phyloP scores from a whole-genome alignment of 64 coral and sea anemone genomes.

The Platygyra sinensis region DNA sequence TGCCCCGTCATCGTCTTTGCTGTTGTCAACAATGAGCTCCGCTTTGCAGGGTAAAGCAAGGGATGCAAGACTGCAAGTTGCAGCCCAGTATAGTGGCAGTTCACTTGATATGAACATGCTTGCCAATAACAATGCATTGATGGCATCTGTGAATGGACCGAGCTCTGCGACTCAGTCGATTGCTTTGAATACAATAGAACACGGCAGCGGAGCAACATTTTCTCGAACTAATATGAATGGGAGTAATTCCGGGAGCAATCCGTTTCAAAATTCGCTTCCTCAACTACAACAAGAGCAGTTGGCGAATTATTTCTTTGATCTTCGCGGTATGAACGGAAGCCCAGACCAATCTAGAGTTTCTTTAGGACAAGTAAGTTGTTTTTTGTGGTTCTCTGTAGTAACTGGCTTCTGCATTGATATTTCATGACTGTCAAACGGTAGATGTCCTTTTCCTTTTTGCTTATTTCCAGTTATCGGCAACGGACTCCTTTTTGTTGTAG shows the following conservation, averaged over 20 bases:
- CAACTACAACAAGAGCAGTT: conserved; percentile 63
- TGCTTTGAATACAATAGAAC: conserved; percentile 74
- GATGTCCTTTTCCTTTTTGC: conserved; percentile 16
- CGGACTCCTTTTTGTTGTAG: not conserved
- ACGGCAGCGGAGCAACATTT: conserved; percentile 41
- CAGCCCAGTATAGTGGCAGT: conserved; percentile 72
- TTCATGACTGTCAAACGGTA: conserved; percentile 42
- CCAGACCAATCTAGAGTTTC: conserved; percentile 66
- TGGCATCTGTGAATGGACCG: conserved; percentile 88
- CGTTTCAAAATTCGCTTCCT: conserved; percentile 69
- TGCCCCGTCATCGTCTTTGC: conserved; percentile 75
- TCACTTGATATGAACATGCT: conserved; percentile 76
- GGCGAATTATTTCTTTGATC: conserved; percentile 61
- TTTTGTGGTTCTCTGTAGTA: conserved; percentile 17
- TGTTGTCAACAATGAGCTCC: conserved; percentile 91
- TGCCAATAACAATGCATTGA: conserved; percentile 72
- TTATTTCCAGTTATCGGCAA: not conserved
- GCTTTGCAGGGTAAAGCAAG: conserved; percentile 67
- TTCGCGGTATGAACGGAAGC: conserved; percentile 72
- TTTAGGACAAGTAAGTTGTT: conserved; percentile 74
- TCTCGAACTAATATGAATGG: conserved; percentile 76
- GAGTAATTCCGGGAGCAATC: conserved; percentile 70
- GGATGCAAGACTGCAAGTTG: conserved; percentile 65
- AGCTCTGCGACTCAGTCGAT: conserved; percentile 68
- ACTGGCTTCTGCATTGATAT: conserved; percentile 46